A percentile compares a stretch with the other conserved stretches of the same genome.
Conservation (phyloP, 2,797 vertebrate genomes). For the Protonibea diacanthus region DNA sequence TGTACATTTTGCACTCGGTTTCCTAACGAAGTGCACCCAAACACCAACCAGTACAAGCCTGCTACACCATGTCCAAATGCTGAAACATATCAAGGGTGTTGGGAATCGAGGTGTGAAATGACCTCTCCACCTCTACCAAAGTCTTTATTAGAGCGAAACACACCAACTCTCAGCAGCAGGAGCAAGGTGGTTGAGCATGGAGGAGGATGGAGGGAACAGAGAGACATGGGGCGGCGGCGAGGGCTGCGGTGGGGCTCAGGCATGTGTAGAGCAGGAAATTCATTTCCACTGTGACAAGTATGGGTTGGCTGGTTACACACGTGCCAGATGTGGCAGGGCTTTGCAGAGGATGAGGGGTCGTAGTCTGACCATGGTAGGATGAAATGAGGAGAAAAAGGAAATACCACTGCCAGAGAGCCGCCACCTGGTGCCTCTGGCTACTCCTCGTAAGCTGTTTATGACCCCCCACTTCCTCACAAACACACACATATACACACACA, state of each 20-base stretch:
- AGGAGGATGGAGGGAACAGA: slow-evolving; percentile 49
- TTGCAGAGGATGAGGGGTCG: slow-evolving; percentile 10
- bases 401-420: slow-evolving; percentile 40
- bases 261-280: too few species aligned
- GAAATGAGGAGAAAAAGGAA: slow-evolving; percentile 51
- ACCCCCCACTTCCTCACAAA: slow-evolving; percentile 18
- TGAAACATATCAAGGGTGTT: slow-evolving; percentile 73
- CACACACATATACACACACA: slow-evolving; percentile 30
- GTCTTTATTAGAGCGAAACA: slow-evolving; percentile 82
- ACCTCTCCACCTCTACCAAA: slow-evolving; percentile 76
- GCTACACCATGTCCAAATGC: slow-evolving; percentile 48
- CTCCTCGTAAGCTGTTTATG: slow-evolving; percentile 48
- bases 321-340: slow-evolving; percentile 72
- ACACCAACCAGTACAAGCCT: slow-evolving; percentile 36
- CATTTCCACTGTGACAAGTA: slow-evolving; percentile 78
- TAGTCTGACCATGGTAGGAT: slow-evolving; percentile 43
- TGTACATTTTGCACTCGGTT: slow-evolving; percentile 35
- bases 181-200: slow-evolving; percentile 57
- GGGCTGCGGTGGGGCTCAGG: slow-evolving; percentile 53
- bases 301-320: slow-evolving; percentile 78
- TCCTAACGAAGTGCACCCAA: slow-evolving; percentile 43
- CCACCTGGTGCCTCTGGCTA: slow-evolving; percentile 55
- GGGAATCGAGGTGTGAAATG: slow-evolving; percentile 84
- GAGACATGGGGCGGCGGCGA: slow-evolving; percentile 54
- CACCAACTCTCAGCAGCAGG: slow-evolving; percentile 58